These are phyloP conservation scores for Oxytorus armatus DNA, from an alignment of 2,888 invertebrate species.

Conservation along the genomic window DNA sequence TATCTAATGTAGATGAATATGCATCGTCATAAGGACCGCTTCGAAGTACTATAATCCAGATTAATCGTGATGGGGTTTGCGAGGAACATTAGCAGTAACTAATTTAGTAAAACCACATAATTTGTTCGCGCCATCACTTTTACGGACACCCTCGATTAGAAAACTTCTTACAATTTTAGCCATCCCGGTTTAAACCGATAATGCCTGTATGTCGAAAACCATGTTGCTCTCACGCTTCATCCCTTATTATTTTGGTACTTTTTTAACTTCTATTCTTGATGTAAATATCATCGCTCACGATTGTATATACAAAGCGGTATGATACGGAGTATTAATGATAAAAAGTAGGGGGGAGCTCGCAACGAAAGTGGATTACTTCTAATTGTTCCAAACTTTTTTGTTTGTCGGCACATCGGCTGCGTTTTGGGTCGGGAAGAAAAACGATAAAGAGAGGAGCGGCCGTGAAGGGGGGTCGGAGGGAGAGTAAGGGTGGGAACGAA, in stretches of 20 bases:
- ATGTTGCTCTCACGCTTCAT: constrained; percentile 7
- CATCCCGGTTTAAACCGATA: not conserved
- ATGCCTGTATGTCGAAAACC: too few relatives aligned
- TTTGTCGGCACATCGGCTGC: constrained; percentile 30
- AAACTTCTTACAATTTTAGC: not conserved
- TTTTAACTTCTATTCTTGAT: too few relatives aligned
- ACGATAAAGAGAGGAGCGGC: constrained; percentile 2
- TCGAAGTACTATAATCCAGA: too few relatives aligned
- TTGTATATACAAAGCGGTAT: not conserved
- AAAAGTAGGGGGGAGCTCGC: constrained; percentile 22
- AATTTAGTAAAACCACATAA: too few relatives aligned
- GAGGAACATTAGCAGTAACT: too few relatives aligned
- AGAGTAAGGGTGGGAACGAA: not conserved
- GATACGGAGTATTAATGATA: constrained; percentile 17
- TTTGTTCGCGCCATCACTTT: not conserved
- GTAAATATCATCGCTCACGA: constrained; percentile 37
- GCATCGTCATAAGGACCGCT: too few relatives aligned
- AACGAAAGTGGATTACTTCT: constrained; percentile 57
- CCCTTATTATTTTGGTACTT: constrained; percentile 8
- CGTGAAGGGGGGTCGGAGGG: not conserved
- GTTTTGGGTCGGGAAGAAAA: constrained; percentile 24
- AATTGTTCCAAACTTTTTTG: constrained; percentile 56
- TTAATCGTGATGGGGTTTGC: too few relatives aligned
- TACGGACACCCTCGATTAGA: not conserved
- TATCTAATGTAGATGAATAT: too few relatives aligned